Conservation (phyloP, 2,113 vertebrate species). For the Atlantisia rogersi region DNA sequence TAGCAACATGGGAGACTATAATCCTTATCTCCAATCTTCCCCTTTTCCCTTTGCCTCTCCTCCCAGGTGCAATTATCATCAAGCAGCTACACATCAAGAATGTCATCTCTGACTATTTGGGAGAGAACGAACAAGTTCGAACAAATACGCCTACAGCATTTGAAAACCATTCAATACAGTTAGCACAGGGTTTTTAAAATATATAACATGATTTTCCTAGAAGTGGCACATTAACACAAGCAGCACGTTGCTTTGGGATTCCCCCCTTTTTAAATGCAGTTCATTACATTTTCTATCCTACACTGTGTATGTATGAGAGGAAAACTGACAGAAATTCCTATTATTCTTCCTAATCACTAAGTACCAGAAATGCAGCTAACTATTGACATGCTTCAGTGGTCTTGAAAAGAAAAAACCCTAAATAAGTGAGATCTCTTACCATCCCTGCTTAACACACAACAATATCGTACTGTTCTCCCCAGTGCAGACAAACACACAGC, state of each 20-base stretch:
- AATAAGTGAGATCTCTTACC: neutral
- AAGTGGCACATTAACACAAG: neutral
- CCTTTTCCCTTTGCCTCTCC: neutral
- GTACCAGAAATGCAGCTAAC: neutral
- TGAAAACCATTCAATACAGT: neutral
- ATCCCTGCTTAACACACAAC: neutral
- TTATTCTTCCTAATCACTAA: neutral
- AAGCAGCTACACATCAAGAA: neutral
- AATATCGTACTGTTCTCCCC: neutral
- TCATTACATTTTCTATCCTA: neutral
- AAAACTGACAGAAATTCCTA: neutral
- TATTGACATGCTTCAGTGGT: neutral
- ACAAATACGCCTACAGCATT: neutral
- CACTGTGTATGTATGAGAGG: neutral
- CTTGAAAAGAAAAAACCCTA: neutral
- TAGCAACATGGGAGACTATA: neutral
- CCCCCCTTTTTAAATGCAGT: neutral
- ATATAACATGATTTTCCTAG: neutral
- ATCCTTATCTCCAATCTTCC: neutral
- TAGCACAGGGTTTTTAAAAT: neutral
- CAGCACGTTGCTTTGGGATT: neutral
- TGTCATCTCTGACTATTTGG: neutral
- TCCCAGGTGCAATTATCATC: neutral
- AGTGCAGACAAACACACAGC: neutral
- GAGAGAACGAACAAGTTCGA: neutral